These are phyloP conservation scores for Zingel zingel DNA, from an alignment of 2,113 vertebrate genomes.

Conservation along the genomic window DNA sequence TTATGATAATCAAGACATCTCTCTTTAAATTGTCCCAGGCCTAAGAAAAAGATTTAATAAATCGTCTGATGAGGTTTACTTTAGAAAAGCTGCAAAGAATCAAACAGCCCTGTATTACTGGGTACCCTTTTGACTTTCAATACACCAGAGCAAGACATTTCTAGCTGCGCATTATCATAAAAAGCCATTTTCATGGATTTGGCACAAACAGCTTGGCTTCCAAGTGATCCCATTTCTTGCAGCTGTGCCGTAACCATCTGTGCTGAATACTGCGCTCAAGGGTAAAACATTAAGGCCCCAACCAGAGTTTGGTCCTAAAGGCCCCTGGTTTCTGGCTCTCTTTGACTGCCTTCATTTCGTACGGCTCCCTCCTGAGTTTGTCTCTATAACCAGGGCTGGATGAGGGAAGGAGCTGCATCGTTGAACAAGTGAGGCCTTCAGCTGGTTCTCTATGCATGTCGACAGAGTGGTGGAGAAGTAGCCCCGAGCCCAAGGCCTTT, in stretches of 20 bases:
- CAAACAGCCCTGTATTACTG: slow-evolving; percentile 31
- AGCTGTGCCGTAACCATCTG: slow-evolving; percentile 75
- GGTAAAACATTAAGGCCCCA: slow-evolving; percentile 64
- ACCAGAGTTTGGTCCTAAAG: slow-evolving; percentile 60
- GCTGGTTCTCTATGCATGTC: slow-evolving; percentile 34
- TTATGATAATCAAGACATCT: slow-evolving; percentile 64
- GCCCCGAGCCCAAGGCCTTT: slow-evolving; percentile 72
- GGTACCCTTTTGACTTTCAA: slow-evolving; percentile 52
- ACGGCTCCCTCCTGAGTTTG: slow-evolving; percentile 59
- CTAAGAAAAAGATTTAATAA: slow-evolving; percentile 30
- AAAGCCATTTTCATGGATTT: slow-evolving; percentile 69
- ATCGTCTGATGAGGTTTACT: slow-evolving; percentile 57
- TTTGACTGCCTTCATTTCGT: slow-evolving; percentile 50
- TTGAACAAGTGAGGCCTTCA: slow-evolving; percentile 57
- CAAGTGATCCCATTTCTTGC: slow-evolving; percentile 70
- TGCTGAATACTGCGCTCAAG: slow-evolving; percentile 60
- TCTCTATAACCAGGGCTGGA: slow-evolving; percentile 45
- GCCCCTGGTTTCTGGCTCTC: slow-evolving; percentile 50
- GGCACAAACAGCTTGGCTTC: slow-evolving; percentile 66
- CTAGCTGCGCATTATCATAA: slow-evolving; percentile 54
- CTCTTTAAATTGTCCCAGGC: slow-evolving; percentile 45
- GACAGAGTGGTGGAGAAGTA: slow-evolving; percentile 56
- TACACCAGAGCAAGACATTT: slow-evolving; percentile 55
- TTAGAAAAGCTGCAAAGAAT: slow-evolving; percentile 38
- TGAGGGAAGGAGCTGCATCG: slow-evolving; percentile 31